A percentile compares a stretch with the other conserved stretches of the same genome.
Evolutionary conservation across 2,797 vertebrate species (phyloP).

Genomic region (Simalia tracyae): DNA sequence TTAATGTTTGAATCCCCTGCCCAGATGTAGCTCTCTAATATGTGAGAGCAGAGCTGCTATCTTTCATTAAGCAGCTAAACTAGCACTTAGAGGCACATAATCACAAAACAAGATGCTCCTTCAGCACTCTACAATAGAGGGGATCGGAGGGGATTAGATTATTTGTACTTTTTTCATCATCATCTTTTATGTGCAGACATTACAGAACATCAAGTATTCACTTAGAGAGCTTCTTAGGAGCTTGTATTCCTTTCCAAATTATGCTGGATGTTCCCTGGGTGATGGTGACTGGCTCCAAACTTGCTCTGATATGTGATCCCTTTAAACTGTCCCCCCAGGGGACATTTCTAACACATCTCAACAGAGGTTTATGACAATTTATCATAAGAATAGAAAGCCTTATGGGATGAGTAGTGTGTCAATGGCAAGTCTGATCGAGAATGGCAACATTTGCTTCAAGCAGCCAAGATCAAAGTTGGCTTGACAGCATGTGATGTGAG

Average conservation of each 20-base stretch:
- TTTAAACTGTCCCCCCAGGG: conserved; percentile 25
- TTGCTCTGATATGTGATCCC: conserved; percentile 12
- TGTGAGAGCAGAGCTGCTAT: conserved; percentile 5
- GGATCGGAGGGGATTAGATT: conserved; percentile 56
- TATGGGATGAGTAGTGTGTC: background rate
- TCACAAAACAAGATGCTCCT: conserved; percentile 39
- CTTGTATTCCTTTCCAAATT: conserved; percentile 35
- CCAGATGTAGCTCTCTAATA: background rate
- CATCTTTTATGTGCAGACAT: conserved; percentile 51
- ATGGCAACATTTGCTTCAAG: conserved; percentile 1
- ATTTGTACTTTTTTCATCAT: conserved; percentile 59
- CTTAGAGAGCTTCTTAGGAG: conserved; percentile 44
- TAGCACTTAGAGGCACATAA: conserved; percentile 40
- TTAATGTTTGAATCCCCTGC: background rate
- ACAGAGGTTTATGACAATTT: background rate
- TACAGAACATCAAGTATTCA: conserved; percentile 50
- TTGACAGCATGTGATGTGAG: background rate
- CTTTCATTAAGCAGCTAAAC: conserved; percentile 40
- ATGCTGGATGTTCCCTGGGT: conserved; percentile 37
- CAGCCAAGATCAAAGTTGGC: background rate
- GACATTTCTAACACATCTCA: conserved; percentile 16
- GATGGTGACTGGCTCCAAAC: background rate
- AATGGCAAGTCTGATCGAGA: background rate
- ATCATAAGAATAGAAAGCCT: background rate
- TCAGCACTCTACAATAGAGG: conserved; percentile 44